Base-by-base conservation (phyloP, 1,140 invertebrate genomes). In the Brachionus rubens region DNA sequence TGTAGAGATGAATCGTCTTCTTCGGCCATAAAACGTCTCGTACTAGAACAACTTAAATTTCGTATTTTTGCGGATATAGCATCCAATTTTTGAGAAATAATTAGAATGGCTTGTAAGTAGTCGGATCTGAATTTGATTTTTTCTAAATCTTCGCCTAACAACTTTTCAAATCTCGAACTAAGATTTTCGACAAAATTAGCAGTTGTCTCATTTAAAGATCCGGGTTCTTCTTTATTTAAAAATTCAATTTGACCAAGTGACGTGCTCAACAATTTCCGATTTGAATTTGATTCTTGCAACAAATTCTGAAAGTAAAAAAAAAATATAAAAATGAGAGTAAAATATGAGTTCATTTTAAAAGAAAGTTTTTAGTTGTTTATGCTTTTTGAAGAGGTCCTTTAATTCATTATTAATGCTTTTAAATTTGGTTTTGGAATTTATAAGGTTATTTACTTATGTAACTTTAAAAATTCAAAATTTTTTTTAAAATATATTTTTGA, bases 1-100 rank as follows among this genome's bases (percentile, higher is more conserved):
- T 72, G 68, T 50, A 72, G 7, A 1, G 68, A 72, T 19, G 30
- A 40, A 24, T 72, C 68, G 68, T 72, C 68, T 36, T 72, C 68
- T 54, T 72, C 68, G 4, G 46, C 30, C 68, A 72, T 72, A 41
- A 72, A 72, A 19, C 68, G 28, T 72, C 30, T 48, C 1, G 50
- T 30, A 24, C 68, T 72, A 9, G 21, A 12, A 5, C 26, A 30
- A 36, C 67, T 70, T 28, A 70, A 30, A 10, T 48, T 36, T 12
- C 68, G 10, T 9, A 54, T 54, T 41, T 72, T 54, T 6, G 2
- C 28, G 0, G 68, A 48, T 24, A 33, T 72, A 12, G 12, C 0
- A 50, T 72, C 68, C 3, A 54, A 19, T 33, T 54, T 72, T 30
- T 48, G 30, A 16, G 28, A n/a, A 10, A 72, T 24, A 3, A 12